phyloP scores from a whole-genome alignment of 2,888 invertebrate genomes.

The Leptopilina drosophilae region DNA sequence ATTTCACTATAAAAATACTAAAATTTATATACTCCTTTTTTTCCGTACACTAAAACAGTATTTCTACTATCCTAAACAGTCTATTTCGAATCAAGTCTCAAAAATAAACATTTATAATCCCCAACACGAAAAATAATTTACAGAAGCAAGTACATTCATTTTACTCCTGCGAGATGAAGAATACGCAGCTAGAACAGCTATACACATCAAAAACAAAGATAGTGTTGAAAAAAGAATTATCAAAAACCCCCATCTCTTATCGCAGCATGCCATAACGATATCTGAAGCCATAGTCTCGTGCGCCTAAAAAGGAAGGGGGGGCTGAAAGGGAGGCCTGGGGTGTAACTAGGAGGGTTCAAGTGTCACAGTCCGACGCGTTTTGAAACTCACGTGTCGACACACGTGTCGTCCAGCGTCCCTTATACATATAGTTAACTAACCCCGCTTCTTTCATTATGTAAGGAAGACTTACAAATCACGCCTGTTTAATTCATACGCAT shows the following conservation, averaged over 20 bases:
- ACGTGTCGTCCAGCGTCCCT: conserved; percentile 71
- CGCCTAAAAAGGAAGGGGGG: conserved; percentile 46
- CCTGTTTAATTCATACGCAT: conserved; percentile 62
- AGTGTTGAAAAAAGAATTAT: conserved; percentile 20
- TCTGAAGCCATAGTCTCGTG: conserved; percentile 47
- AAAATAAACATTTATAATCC: too few species aligned
- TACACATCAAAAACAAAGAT: background rate
- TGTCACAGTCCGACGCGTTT: conserved; percentile 73
- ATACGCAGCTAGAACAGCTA: background rate
- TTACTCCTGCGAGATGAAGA: background rate
- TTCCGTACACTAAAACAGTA: too few species aligned
- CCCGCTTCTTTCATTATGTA: conserved; percentile 64
- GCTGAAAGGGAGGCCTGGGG: conserved; percentile 46
- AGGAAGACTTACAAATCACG: conserved; percentile 71
- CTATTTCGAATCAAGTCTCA: too few species aligned
- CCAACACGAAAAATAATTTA: too few species aligned
- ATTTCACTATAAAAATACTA: too few species aligned
- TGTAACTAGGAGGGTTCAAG: conserved; percentile 56
- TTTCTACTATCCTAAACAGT: too few species aligned
- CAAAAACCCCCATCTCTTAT: conserved; percentile 42
- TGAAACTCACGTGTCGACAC: conserved; percentile 72
- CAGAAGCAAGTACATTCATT: too few species aligned
- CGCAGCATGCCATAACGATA: conserved; percentile 52
- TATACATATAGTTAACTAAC: conserved; percentile 54
- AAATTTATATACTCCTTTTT: too few species aligned